phyloP scores from a whole-genome alignment of 2,888 invertebrate genomes.

The Agrotis ipsilon region DNA sequence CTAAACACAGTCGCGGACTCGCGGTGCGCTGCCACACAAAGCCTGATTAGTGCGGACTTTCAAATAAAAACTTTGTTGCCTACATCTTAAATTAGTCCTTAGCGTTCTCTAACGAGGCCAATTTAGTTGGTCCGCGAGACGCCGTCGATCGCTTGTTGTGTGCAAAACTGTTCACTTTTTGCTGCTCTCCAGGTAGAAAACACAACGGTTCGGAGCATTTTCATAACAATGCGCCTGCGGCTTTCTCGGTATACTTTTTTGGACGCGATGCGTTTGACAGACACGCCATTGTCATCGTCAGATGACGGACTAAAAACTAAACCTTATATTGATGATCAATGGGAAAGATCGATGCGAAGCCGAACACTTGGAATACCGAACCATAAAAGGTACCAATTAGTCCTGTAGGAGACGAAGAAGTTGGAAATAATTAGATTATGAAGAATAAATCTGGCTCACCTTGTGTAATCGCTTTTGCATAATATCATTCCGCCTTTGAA shows the following conservation, averaged over 20 bases:
- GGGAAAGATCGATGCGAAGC: slow-evolving; percentile 80
- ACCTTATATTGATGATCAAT: slow-evolving; percentile 85
- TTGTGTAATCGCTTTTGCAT: slow-evolving; percentile 98
- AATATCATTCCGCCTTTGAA: slow-evolving; percentile 98
- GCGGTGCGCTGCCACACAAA: slow-evolving; percentile 66
- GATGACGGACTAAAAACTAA: slow-evolving; percentile 87
- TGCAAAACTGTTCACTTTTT: slow-evolving; percentile 87
- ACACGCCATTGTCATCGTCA: slow-evolving; percentile 89
- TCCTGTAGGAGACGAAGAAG: slow-evolving; percentile 62
- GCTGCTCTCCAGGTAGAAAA: slow-evolving; percentile 87
- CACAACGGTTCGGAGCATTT: slow-evolving; percentile 87
- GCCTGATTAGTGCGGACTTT: slow-evolving; percentile 69
- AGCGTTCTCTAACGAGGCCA: slow-evolving; percentile 85
- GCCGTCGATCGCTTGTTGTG: slow-evolving; percentile 83
- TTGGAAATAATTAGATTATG: slow-evolving; percentile 66
- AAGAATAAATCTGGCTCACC: slow-evolving; percentile 91
- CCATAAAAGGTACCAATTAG: slow-evolving; percentile 83
- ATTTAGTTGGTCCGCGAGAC: slow-evolving; percentile 84
- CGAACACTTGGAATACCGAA: slow-evolving; percentile 75
- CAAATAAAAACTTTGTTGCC: slow-evolving; percentile 83
- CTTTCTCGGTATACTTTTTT: slow-evolving; percentile 88
- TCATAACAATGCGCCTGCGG: slow-evolving; percentile 90
- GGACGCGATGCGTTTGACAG: slow-evolving; percentile 86
- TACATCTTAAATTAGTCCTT: slow-evolving; percentile 86
- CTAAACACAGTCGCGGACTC: slow-evolving; percentile 60